Conservation (phyloP, 2,888 invertebrate species). For the Amblyteles armatorius region DNA sequence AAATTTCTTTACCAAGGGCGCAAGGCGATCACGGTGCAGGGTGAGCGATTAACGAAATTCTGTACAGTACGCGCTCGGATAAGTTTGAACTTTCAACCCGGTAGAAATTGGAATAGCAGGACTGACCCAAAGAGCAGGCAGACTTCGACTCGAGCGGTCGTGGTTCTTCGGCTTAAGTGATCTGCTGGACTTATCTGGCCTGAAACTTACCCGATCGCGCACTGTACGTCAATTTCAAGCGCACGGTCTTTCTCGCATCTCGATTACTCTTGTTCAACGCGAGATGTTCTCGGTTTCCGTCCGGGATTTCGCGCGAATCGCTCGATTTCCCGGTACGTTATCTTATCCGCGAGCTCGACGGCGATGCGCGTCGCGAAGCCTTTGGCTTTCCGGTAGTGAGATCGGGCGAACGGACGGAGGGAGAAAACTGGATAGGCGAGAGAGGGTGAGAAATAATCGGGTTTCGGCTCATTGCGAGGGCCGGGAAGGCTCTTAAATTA, state of each 20-base stretch:
- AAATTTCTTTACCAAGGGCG: constrained; percentile 8
- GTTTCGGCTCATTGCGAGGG: constrained; percentile 78
- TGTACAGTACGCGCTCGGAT: neutral
- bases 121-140: neutral
- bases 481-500: constrained; percentile 80
- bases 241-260: neutral
- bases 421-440: constrained; percentile 8
- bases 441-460: constrained; percentile 77
- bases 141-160: too few species aligned
- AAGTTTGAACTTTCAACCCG: neutral
- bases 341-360: constrained; percentile 19
- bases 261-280: constrained; percentile 11
- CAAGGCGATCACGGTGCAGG: neutral
- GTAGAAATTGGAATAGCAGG: neutral
- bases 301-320: neutral
- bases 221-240: neutral
- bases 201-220: neutral
- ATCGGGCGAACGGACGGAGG: neutral
- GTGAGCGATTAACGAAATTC: neutral
- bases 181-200: too few species aligned
- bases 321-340: constrained; percentile 25
- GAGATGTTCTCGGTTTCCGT: neutral
- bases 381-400: constrained; percentile 1
- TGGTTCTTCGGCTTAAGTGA: too few species aligned
- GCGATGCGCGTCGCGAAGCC: constrained; percentile 24